These are phyloP conservation scores for Trilocha varians DNA, from an alignment of 2,888 invertebrate genomes.

Conservation along the genomic window DNA sequence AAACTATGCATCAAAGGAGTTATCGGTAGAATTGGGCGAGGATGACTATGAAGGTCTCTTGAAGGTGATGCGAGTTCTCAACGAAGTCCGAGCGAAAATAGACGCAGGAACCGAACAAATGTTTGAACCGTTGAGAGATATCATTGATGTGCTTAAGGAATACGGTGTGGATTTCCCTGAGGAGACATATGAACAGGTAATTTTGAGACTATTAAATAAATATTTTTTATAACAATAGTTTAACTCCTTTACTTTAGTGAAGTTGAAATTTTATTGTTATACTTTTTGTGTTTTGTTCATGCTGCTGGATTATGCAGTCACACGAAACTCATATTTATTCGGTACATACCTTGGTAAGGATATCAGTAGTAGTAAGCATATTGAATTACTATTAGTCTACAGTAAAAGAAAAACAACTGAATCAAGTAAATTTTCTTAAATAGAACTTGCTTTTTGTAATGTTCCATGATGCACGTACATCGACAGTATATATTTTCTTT, in stretches of 20 bases:
- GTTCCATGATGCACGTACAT: no score
- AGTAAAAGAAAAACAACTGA: no score
- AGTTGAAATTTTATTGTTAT: conserved; percentile 1
- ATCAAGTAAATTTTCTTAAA: no score
- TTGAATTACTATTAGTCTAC: not conserved
- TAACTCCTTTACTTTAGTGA: not conserved
- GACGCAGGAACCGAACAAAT: conserved; percentile 82
- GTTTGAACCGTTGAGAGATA: conserved; percentile 91
- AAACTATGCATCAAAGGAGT: conserved; percentile 78
- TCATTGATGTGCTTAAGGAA: conserved; percentile 85
- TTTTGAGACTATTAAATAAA: not conserved
- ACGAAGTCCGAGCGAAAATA: conserved; percentile 82
- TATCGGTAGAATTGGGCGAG: conserved; percentile 81
- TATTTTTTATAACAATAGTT: not conserved
- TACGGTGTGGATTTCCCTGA: conserved; percentile 93
- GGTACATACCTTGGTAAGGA: conserved; percentile 58
- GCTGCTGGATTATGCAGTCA: conserved; percentile 24
- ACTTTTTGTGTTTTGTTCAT: conserved; percentile 13
- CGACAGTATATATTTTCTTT: no score
- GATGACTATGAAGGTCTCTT: conserved; percentile 91
- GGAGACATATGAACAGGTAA: conserved; percentile 80
- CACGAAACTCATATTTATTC: conserved; percentile 40
- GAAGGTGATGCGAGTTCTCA: conserved; percentile 86
- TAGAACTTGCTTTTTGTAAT: no score
- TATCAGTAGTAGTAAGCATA: not conserved